Conservation (phyloP, 2,113 vertebrate species). For the Psilopsiagon aurifrons region DNA sequence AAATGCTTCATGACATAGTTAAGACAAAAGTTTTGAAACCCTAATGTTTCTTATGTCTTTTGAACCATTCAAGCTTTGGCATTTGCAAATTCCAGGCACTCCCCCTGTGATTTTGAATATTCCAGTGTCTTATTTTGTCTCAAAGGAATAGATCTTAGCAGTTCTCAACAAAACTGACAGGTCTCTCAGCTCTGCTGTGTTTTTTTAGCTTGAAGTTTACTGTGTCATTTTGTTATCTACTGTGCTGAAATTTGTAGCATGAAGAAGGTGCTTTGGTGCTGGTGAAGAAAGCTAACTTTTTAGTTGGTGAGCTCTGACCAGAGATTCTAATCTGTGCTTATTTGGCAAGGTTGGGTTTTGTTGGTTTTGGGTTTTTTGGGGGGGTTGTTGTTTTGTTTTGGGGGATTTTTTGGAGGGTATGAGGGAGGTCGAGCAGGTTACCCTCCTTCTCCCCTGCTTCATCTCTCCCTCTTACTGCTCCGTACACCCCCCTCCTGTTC, state of each 20-base stretch:
- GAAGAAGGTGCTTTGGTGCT: background rate
- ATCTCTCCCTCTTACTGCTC: background rate
- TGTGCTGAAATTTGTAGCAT: background rate
- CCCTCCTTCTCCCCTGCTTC: background rate
- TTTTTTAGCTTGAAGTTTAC: background rate
- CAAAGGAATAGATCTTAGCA: background rate
- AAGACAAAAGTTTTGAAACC: background rate
- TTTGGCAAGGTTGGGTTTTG: background rate
- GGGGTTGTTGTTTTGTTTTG: background rate
- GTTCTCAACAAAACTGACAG: background rate
- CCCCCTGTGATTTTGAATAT: background rate
- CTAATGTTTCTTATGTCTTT: background rate
- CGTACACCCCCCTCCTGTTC: slow-evolving; percentile 26
- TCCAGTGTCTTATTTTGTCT: background rate
- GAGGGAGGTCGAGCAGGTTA: background rate
- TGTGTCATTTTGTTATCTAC: background rate
- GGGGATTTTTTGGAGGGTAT: background rate
- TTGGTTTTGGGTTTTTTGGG: background rate
- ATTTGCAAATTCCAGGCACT: background rate
- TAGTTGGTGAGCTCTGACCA: background rate
- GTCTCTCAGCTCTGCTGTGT: background rate
- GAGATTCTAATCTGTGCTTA: background rate
- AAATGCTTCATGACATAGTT: background rate
- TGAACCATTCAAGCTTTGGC: background rate
- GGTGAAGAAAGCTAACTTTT: background rate